Conservation (phyloP, 2,888 invertebrate species). For the Uropetala carovei region DNA sequence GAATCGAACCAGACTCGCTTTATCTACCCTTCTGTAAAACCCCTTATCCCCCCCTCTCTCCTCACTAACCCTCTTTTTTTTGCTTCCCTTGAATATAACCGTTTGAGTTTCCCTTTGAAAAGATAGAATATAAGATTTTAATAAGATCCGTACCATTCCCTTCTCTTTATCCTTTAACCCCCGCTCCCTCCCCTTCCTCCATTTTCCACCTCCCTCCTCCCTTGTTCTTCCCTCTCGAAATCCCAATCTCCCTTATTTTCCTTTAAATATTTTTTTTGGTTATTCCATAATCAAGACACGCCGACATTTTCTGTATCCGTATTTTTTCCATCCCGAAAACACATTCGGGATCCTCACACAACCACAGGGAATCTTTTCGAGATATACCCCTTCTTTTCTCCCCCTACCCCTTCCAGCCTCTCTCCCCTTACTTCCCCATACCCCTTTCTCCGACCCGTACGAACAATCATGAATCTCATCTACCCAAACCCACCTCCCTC, state of each 20-base stretch:
- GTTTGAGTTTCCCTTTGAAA: slow-evolving; percentile 50
- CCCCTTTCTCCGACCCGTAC: background rate
- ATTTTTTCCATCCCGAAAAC: background rate
- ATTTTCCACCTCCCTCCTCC: slow-evolving; percentile 17
- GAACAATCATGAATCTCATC: background rate
- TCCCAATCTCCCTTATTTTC: slow-evolving; percentile 4
- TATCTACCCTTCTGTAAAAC: background rate
- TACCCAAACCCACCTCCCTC: background rate
- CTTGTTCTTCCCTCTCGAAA: slow-evolving; percentile 11
- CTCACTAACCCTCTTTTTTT: slow-evolving; percentile 18
- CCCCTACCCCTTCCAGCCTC: background rate
- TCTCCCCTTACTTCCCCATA: background rate
- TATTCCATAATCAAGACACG: slow-evolving; percentile 26
- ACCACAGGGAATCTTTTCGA: slow-evolving; percentile 59
- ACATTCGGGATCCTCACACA: slow-evolving; percentile 23
- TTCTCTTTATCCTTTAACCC: background rate
- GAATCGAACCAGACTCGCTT: slow-evolving; percentile 23
- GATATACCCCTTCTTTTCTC: too few species aligned
- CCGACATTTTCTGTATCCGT: background rate
- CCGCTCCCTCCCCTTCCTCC: slow-evolving; percentile 33
- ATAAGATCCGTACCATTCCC: slow-evolving; percentile 39
- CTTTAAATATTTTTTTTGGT: background rate
- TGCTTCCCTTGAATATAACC: background rate
- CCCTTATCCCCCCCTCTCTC: background rate
- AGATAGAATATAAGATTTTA: slow-evolving; percentile 58